These are phyloP conservation scores for Anadara kagoshimensis DNA, from an alignment of 1,140 invertebrate species.

Conservation along the genomic window DNA sequence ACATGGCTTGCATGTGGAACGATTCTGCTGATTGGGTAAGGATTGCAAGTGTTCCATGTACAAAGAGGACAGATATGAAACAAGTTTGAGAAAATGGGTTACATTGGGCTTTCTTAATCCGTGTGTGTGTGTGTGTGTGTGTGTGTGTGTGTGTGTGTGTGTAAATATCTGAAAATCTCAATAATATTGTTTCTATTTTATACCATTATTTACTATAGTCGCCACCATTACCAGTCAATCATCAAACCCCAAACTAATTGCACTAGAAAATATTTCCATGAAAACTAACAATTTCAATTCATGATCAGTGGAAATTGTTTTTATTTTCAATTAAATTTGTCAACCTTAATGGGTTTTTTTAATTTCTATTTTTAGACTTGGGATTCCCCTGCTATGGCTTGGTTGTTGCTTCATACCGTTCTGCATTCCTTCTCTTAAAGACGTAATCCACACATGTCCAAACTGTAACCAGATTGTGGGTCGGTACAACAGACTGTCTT, in stretches of 20 bases:
- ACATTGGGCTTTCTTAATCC: background rate
- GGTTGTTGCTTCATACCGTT: background rate
- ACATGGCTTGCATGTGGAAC: constrained; percentile 55
- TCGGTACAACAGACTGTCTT: background rate
- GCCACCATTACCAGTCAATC: no score
- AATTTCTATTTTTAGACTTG: background rate
- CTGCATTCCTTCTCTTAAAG: background rate
- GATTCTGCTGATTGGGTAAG: constrained; percentile 57
- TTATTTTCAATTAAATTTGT: no score
- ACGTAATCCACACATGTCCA: background rate
- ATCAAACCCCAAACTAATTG: no score
- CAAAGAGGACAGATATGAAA: background rate
- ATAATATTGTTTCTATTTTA: no score
- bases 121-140: background rate
- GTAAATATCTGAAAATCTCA: no score
- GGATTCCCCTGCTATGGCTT: background rate
- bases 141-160: no score
- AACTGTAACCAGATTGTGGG: background rate
- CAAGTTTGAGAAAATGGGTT: background rate
- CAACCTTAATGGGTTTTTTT: no score
- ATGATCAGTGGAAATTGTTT: no score
- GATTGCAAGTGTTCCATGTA: background rate
- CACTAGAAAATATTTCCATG: no score
- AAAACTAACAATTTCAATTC: no score
- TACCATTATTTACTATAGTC: no score